Conservation (phyloP, 2,797 vertebrate genomes). For the Poecile montanus region DNA sequence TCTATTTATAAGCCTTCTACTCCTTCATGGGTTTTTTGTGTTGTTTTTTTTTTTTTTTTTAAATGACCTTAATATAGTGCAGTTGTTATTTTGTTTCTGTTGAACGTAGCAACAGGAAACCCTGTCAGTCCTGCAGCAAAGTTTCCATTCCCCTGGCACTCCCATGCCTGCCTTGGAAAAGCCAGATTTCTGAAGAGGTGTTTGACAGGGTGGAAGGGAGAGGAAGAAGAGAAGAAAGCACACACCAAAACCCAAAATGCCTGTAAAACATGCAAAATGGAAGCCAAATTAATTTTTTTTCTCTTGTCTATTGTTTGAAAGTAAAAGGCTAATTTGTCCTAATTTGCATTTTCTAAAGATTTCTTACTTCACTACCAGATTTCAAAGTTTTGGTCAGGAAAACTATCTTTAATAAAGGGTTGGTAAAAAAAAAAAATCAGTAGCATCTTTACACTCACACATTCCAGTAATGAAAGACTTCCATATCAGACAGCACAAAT, state of each 20-base stretch:
- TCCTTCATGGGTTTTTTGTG: background rate
- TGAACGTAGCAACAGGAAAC: conserved; percentile 74
- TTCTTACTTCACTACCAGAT: background rate
- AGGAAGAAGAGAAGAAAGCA: background rate
- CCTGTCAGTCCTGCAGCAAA: conserved; percentile 61
- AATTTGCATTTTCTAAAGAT: background rate
- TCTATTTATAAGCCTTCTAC: conserved; percentile 55
- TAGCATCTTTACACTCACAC: background rate
- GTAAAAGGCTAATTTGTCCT: background rate
- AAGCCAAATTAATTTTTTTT: background rate
- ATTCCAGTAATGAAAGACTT: background rate
- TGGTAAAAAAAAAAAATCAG: background rate
- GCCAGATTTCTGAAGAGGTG: conserved; percentile 45
- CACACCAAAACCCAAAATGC: background rate
- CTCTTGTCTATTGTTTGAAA: background rate
- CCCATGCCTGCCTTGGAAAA: conserved; percentile 53
- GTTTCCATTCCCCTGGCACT: conserved; percentile 69
- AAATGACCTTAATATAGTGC: conserved; percentile 16
- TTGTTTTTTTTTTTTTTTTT: conserved; percentile 24
- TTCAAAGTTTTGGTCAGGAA: conserved; percentile 42
- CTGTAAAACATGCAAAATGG: background rate
- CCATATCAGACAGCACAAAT: background rate
- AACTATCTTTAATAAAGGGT: background rate
- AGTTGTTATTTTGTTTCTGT: conserved; percentile 68
- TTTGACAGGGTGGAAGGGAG: background rate